Evolutionary conservation across 2,797 vertebrate species (phyloP), one percentile per base, ranked within the genome.

Genomic region (Pseudochirops cupreus): DNA sequence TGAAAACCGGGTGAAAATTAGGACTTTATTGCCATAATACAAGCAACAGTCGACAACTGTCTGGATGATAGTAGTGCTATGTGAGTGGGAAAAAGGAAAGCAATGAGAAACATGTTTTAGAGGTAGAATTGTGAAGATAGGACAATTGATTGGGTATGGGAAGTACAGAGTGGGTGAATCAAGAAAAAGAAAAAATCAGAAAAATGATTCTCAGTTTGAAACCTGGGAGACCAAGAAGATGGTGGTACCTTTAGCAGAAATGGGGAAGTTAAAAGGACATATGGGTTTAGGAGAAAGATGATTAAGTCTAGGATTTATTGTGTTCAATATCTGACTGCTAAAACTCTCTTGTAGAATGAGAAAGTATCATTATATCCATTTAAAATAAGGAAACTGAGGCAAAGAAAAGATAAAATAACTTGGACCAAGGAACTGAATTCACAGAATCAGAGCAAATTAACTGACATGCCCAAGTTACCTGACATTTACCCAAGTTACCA

Each of bases 361-460:
- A 46, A 39, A 46, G 39, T 46, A 46, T 74, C 6, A 74, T 82
- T 82, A 82, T 46, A 82, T 46, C 39, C 10, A 82, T 82, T 24
- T 82, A 82, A 82, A 46, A 82, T 82, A 21, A 74, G n/a, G n/a
- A 21, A 82, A 46, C 39, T 82, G 74, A 46, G 7, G n/a, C 0
- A 46, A 82, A 82, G 28, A 39, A 82, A 46, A 82, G 67, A 24
- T 82, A 24, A 82, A 82, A 82, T 82, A 82, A 82, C 39, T 46
- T 82, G 74, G 2, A 82, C 74, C 7, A 82, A 82, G 46, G 39
- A 82, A 46, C 1, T 82, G 39, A 82, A 94, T 91, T 91, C 90
- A 82, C 39, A 90, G 11, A 91, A 91, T 56, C 21, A 91, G 28
- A 82, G 53, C 4, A 95, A 9, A 90, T 92, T 91, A 95, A 94